Evolutionary conservation across 1,140 invertebrate genomes (phyloP), one percentile per base, ranked within the genome.

Genomic region (Drosophila seguyi): DNA sequence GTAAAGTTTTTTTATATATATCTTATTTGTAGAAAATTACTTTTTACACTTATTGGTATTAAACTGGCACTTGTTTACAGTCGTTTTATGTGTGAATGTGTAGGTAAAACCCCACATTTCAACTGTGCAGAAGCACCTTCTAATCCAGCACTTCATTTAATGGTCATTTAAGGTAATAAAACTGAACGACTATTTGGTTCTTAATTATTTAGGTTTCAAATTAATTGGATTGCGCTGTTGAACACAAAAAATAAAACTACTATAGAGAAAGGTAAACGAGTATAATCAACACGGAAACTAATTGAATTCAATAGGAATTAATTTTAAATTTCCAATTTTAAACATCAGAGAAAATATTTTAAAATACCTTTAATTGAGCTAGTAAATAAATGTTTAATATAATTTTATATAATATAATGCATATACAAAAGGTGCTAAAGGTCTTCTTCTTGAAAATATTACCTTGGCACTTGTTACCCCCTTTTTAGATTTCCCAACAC

Each of bases 141-240:
- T 20, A 48, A 31, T 72, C 34, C 75, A 47, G 38, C 71, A 80
- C 72, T 80, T 67, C 72, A 84, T 80, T 84, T 65, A 62, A 76
- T 80, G 66, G 57, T 57, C 65, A 85, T 84, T 84, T 60, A 47
- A 76, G 72, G 75, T 72, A 75, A 83, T 83, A 63, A 76, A 84
- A 80, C 65, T 36, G 44, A n/a, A 45, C 27, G 27, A 42, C 56
- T 58, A 31, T 45, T 53, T 73, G n/a, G 27, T 31, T 0, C n/a
- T 52, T 27, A 52, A 52, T 58, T 73, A 73, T 53, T 34, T 72
- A 72, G 55, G 20, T 73, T 47, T 13, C n/a, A 75, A 76, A 72
- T 85, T 55, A 59, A 75, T 79, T 80, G 45, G 68, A 66, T 78
- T 71, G 60, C 25, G 16, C 48, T 48, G 14, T 53, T 20, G 18